Conservation (phyloP, 2,113 vertebrate species). For the Hippotragus niger region DNA sequence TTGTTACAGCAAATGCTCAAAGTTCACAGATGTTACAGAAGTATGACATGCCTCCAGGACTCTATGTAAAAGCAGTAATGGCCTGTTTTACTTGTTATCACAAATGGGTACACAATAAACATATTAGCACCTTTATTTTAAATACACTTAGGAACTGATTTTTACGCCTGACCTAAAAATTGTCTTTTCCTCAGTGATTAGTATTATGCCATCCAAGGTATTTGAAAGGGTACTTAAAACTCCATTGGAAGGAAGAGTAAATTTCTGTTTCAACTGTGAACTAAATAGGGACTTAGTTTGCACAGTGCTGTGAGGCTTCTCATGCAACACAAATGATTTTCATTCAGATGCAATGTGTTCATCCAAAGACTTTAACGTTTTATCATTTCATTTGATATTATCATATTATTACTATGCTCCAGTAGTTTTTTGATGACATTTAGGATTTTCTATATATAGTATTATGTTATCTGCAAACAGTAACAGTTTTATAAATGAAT, state of each 20-base stretch:
- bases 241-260: not conserved
- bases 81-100: not conserved
- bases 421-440: not conserved
- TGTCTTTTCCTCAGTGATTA: not conserved
- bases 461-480: not conserved
- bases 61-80: not conserved
- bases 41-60: not conserved
- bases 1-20: not conserved
- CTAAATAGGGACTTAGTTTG: not conserved
- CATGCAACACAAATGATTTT: not conserved
- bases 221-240: not conserved
- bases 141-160: not conserved
- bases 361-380: not conserved
- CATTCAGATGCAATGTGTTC: not conserved
- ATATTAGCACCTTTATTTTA: not conserved
- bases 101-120: not conserved
- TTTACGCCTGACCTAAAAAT: not conserved
- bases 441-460: not conserved
- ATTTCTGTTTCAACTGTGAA: not conserved
- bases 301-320: not conserved
- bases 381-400: not conserved
- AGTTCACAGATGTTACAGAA: not conserved
- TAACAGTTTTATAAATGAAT: not conserved
- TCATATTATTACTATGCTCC: not conserved
- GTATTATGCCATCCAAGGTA: not conserved